Base-by-base conservation (phyloP, 2,797 vertebrate genomes). In the Avahi laniger region DNA sequence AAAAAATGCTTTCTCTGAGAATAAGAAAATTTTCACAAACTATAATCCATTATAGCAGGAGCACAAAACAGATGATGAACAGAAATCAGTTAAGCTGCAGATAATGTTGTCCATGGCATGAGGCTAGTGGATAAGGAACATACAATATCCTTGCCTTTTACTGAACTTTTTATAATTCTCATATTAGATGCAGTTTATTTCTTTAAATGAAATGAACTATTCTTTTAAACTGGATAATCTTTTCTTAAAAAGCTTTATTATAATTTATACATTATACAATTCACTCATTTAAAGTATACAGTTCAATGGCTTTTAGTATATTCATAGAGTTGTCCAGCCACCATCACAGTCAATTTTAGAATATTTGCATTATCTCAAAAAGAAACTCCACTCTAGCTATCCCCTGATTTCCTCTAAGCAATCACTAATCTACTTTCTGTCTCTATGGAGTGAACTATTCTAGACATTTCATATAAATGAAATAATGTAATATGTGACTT, bases 1-100 rank as follows among this genome's bases (percentile, higher is more conserved):
- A 43, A 15, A 43, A 81, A 84, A n/a, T 76, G 30, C 52, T 81
- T 92, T 94, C n/a, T 91, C 52, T 59, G 84, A 33, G 38, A 93
- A 91, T 61, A 81, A 91, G 41, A 67, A 89, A 61, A 84, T 35
- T 35, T 85, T 93, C 59, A 94, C 82, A 94, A 94, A 73, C 7
- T 57, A 8, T 48, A 94, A 84, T n/a, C 43, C 33, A 91, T 73
- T 84, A 86, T 30, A 87, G 35, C 10, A 83, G 30, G 17, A 86
- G 13, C 26, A 92, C 50, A 84, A 94, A 67, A 38, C 10, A 70
- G 9, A 63, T 61, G 26, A 94, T 70, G 57, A 18, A 80, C 5
- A 41, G 80, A 76, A 89, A 11, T 80, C 52, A 79, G 76, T 48
- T 35, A 46, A 50, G 46, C 35, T 79, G 63, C 48, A 35, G 30